Conservation (phyloP, 2,113 vertebrate species). For the Coracopsis vasa region DNA sequence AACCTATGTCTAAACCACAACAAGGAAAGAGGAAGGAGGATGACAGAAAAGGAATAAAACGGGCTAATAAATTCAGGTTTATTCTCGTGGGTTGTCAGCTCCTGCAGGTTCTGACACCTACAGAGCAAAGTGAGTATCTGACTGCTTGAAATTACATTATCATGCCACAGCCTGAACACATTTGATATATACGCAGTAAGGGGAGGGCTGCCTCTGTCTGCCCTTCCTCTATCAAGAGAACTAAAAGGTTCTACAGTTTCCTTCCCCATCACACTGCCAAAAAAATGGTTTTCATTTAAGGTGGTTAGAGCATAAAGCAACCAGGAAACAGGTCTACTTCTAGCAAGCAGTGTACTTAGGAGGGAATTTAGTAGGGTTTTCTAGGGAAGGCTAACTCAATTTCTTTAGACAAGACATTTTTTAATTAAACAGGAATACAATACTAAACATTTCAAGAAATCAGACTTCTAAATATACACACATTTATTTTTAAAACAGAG, state of each 20-base stretch:
- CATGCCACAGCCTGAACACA: background rate
- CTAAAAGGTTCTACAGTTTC: background rate
- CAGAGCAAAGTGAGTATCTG: background rate
- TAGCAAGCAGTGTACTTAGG: background rate
- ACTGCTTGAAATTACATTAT: conserved; percentile 21
- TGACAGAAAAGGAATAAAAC: background rate
- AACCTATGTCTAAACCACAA: background rate
- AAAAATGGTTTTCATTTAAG: background rate
- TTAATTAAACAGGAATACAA: background rate
- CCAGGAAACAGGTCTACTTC: background rate
- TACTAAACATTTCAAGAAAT: background rate
- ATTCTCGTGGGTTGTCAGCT: background rate
- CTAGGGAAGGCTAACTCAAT: background rate
- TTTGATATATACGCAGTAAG: background rate
- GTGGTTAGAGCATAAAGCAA: background rate
- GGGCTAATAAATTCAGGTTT: background rate
- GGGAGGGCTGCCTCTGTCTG: background rate
- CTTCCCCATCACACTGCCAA: background rate
- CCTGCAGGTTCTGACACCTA: background rate
- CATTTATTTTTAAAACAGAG: background rate
- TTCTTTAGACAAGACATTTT: background rate
- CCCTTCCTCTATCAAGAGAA: background rate
- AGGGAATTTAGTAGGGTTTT: background rate
- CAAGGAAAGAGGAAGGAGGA: background rate
- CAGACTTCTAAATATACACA: background rate